Percentiles rank a stretch among this genome's conserved stretches.
Evolutionary conservation across 2,113 vertebrate species (phyloP).

Genomic region (Pollachius pollachius): DNA sequence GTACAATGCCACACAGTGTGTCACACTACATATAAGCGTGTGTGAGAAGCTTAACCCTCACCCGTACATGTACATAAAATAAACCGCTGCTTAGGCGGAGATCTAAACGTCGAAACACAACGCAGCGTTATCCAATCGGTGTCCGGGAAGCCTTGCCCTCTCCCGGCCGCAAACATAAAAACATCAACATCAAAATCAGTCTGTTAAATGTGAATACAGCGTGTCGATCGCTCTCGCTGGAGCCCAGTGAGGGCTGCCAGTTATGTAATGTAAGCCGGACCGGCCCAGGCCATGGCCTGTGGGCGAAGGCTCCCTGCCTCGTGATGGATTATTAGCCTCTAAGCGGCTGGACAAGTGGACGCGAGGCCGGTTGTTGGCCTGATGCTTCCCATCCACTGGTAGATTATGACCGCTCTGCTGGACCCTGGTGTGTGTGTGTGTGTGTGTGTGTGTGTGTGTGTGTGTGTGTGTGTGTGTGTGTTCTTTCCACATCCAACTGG

Average conservation of each 20-base stretch:
- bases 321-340: conserved; percentile 69
- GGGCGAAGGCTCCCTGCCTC: conserved; percentile 48
- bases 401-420: conserved; percentile 53
- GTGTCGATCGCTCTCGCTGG: conserved; percentile 44
- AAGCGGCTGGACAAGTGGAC: conserved; percentile 46
- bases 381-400: conserved; percentile 36
- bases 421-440: conserved; percentile 21
- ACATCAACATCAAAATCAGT: background rate
- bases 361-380: conserved; percentile 51
- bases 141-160: too few species aligned
- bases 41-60: too few species aligned
- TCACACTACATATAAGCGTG: too few species aligned
- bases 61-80: too few species aligned
- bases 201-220: conserved; percentile 20
- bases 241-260: conserved; percentile 39
- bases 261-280: conserved; percentile 36
- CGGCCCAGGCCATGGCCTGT: conserved; percentile 21
- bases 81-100: too few species aligned
- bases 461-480: too few species aligned
- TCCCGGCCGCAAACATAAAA: too few species aligned
- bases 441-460: too few species aligned
- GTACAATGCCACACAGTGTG: too few species aligned
- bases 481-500: conserved; percentile 42
- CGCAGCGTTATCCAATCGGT: too few species aligned
- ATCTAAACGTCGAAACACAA: too few species aligned